Base-by-base conservation (phyloP, 2,888 invertebrate species). In the Chymomyza procnemis region DNA sequence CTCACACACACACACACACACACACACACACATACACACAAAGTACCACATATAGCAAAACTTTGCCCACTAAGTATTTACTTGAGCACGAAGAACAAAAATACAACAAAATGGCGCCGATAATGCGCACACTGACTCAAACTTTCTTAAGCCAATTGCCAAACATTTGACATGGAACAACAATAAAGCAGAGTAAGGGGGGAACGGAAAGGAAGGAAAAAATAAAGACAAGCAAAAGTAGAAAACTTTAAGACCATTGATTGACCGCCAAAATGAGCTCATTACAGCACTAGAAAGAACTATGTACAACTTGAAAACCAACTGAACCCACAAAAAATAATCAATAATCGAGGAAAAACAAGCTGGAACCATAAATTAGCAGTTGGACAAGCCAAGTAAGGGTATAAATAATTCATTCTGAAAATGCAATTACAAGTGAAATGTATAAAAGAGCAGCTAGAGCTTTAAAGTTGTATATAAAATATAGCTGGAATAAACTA, bases 301-400 rank as follows among this genome's bases (percentile, higher is more conserved):
- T 26, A n/a, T n/a, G n/a, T n/a, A 6, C 6, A 56, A n/a, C 8
- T 4, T 26, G 5, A 64, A 61, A 19, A n/a, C 21, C 19, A 19
- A 1, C 3, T 21, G 21, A 56, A 47, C 48, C 41, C 54, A 56
- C 18, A 34, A 30, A 18, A n/a, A 58, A 60, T 66, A 86, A 81
- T 81, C 81, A 81, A 81, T 85, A 86, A 80, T 80, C 75, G 59
- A 70, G 66, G 66, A 74, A 80, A 77, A 84, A 74, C 79, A 73
- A 84, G 81, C 74, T 77, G 76, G 78, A 81, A 86, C 82, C 77
- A 82, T 85, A 86, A 86, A 82, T 85, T 75, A 72, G 66, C 57
- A 21, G 50, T 34, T 50, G 50, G 21, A 19, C 8, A 2, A 9
- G 1, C 47, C 18, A 72, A 61, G 68, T 56, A 64, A 55, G 60